Conservation (phyloP, 1,140 invertebrate species). For the Paracyclopina nana region DNA sequence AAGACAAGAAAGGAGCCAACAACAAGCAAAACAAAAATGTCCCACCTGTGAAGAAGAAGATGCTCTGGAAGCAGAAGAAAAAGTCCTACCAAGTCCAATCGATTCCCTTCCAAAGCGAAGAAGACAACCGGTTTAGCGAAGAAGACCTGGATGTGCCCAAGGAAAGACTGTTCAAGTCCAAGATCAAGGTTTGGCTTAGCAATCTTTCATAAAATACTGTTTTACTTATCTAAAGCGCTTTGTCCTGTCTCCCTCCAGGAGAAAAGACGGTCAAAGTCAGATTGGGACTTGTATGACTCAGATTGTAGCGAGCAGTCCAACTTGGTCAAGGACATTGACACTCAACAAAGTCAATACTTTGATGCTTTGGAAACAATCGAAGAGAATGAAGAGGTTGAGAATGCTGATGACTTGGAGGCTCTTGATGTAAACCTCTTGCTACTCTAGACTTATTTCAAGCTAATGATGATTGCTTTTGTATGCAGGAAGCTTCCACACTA, state of each 20-base stretch:
- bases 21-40: not conserved
- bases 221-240: not conserved
- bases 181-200: not conserved
- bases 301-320: not conserved
- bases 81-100: not conserved
- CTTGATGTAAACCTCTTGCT: not conserved
- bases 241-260: not conserved
- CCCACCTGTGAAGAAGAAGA: constrained; percentile 1
- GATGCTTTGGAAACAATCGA: not conserved
- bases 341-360: not conserved
- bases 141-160: not conserved
- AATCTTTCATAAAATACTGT: not conserved
- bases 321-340: not conserved
- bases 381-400: not conserved
- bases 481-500: not conserved
- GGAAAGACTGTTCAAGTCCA: not conserved
- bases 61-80: not conserved
- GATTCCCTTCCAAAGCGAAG: not conserved
- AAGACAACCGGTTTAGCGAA: not conserved
- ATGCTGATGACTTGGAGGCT: no score
- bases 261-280: no score
- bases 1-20: not conserved
- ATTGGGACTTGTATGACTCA: not conserved
- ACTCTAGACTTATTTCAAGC: not conserved
- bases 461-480: not conserved